Percentiles rank a stretch among this genome's conserved stretches.
Evolutionary conservation across 2,113 vertebrate species (phyloP).

Genomic region (Campylomormyrus numenius): DNA sequence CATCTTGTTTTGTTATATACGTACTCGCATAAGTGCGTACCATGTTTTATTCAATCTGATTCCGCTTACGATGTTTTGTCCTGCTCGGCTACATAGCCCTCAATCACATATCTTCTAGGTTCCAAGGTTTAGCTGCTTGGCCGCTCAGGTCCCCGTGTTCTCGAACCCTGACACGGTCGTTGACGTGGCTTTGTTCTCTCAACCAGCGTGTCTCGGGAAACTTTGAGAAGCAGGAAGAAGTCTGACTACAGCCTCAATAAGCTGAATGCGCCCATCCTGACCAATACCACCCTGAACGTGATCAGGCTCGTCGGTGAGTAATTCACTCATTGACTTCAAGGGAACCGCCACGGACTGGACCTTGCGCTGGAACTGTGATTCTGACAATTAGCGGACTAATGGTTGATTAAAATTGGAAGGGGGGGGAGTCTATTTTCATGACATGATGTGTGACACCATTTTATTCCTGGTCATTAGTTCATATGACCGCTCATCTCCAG

Average conservation of each 20-base stretch:
- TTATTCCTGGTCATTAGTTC: constrained; percentile 39
- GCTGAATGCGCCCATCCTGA: constrained; percentile 87
- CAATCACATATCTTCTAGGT: background rate
- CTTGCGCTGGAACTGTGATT: constrained; percentile 30
- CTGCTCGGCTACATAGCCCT: background rate
- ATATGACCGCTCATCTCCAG: constrained; percentile 29
- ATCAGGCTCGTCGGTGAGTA: constrained; percentile 92
- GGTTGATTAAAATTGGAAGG: constrained; percentile 19
- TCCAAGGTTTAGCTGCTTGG: background rate
- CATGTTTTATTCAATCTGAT: background rate
- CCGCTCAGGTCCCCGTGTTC: background rate
- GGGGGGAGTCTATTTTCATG: background rate
- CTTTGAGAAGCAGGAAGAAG: constrained; percentile 79
- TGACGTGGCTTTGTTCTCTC: constrained; percentile 23
- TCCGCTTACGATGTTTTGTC: background rate
- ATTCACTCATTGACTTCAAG: constrained; percentile 14
- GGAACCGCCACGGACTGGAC: constrained; percentile 11
- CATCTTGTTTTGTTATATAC: background rate
- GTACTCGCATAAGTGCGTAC: too few species aligned
- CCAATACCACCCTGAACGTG: constrained; percentile 96
- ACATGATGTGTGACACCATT: constrained; percentile 38
- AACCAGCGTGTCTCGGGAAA: constrained; percentile 80
- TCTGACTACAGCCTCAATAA: constrained; percentile 93
- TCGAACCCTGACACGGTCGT: background rate
- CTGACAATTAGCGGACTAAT: constrained; percentile 38